Conservation (phyloP, 2,888 invertebrate species). For the Drosophila picticornis region DNA sequence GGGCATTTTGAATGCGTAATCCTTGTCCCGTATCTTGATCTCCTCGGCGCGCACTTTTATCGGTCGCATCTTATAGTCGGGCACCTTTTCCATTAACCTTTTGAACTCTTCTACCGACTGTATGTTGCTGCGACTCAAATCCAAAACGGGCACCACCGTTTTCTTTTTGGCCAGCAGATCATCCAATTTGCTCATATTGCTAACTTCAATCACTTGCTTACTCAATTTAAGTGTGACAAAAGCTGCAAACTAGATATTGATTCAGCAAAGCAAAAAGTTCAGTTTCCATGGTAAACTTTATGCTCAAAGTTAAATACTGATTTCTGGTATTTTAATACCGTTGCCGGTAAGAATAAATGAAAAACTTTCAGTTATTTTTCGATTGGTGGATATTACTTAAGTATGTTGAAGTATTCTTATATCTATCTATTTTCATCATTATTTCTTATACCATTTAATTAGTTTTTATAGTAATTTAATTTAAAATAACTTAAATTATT, state of each 20-base stretch:
- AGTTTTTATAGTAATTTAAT: background rate
- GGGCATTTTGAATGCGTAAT: constrained; percentile 90
- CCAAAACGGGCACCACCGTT: constrained; percentile 93
- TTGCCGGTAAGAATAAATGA: background rate
- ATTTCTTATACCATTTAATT: background rate
- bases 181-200: constrained; percentile 89
- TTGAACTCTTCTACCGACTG: constrained; percentile 93
- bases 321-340: constrained; percentile 14
- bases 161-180: constrained; percentile 94
- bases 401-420: background rate
- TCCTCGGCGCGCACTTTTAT: constrained; percentile 94
- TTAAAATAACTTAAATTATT: background rate
- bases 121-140: constrained; percentile 92
- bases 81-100: constrained; percentile 93
- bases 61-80: constrained; percentile 95
- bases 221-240: background rate
- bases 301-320: background rate
- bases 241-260: constrained; percentile 34
- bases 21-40: constrained; percentile 90
- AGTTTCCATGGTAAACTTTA: constrained; percentile 30
- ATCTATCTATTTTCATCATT: background rate
- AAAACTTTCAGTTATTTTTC: background rate
- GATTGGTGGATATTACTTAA: background rate
- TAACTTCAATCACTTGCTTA: background rate
- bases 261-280: constrained; percentile 23